These are phyloP conservation scores for Lingula anatina DNA, from an alignment of 2,888 invertebrate species.

Conservation along the genomic window DNA sequence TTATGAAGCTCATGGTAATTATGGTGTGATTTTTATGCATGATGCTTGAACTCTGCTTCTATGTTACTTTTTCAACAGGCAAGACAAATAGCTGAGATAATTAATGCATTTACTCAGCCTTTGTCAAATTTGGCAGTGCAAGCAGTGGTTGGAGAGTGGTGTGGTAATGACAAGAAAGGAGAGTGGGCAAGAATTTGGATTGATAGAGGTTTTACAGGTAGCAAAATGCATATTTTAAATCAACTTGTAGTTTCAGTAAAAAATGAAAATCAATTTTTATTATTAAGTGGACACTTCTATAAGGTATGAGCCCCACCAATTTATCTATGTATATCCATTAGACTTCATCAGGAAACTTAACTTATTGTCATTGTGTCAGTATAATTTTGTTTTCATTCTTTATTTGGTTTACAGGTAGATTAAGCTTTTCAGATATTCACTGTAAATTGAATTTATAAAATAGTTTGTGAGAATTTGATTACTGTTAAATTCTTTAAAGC, in stretches of 20 bases:
- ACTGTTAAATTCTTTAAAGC: too few species aligned
- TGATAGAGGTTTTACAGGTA: constrained; percentile 72
- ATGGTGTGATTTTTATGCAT: neutral
- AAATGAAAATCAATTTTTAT: neutral
- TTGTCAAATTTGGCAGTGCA: constrained; percentile 87
- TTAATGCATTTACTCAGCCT: constrained; percentile 93
- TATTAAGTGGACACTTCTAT: neutral
- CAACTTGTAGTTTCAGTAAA: neutral
- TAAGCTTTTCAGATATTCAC: too few species aligned
- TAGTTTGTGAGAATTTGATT: too few species aligned
- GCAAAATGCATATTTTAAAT: neutral
- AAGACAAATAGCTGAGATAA: constrained; percentile 83
- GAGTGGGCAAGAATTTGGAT: constrained; percentile 95
- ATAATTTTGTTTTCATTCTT: neutral
- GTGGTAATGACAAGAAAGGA: constrained; percentile 74
- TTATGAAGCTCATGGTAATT: neutral
- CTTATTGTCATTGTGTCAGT: neutral
- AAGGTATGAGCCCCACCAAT: too few species aligned
- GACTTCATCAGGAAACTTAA: too few species aligned
- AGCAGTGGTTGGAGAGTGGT: constrained; percentile 54
- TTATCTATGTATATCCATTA: too few species aligned
- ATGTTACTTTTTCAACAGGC: too few species aligned
- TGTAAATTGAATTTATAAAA: too few species aligned
- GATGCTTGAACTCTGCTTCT: neutral
- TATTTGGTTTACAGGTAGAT: too few species aligned